These are phyloP conservation scores for Caenorhabditis sulstoni DNA, from an alignment of 2,888 invertebrate genomes.

Conservation along the genomic window DNA sequence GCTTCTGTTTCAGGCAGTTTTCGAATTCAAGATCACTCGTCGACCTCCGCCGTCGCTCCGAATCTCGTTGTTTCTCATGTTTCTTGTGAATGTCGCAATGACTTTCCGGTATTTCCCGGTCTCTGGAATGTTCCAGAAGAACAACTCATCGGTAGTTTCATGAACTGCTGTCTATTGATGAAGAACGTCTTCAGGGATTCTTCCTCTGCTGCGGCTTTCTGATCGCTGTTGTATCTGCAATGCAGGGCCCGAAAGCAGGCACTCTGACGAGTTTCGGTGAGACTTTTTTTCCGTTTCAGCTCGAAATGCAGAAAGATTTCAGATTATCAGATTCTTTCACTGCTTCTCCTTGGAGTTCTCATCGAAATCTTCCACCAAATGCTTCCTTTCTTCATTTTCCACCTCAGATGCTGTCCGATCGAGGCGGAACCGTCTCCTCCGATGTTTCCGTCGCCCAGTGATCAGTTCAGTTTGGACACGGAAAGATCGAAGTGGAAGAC, in stretches of 20 bases:
- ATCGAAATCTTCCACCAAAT: conserved; percentile 47
- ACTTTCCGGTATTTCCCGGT: conserved; percentile 49
- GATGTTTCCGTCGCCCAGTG: conserved; percentile 60
- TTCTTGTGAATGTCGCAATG: conserved; percentile 29
- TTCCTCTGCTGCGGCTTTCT: conserved; percentile 26
- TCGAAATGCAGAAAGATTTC: background rate
- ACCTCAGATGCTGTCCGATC: conserved; percentile 51
- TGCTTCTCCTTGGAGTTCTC: conserved; percentile 23
- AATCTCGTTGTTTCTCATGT: conserved; percentile 23
- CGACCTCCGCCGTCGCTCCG: conserved; percentile 4
- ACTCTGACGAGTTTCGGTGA: conserved; percentile 29
- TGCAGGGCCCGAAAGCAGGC: conserved; percentile 28
- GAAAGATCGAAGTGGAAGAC: conserved; percentile 58
- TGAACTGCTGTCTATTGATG: background rate
- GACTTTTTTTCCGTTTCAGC: no score
- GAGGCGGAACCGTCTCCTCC: conserved; percentile 64
- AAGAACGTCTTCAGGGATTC: conserved; percentile 18
- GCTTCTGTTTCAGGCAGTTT: conserved; percentile 31
- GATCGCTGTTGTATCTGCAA: conserved; percentile 10
- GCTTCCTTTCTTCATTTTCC: conserved; percentile 45
- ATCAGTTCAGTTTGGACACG: conserved; percentile 66
- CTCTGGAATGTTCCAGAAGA: conserved; percentile 18
- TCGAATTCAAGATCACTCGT: conserved; percentile 43
- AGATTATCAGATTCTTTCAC: conserved; percentile 45
- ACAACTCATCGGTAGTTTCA: conserved; percentile 10